Evolutionary conservation across 2,113 vertebrate species (phyloP).

Genomic region (Alexandromys fortis): DNA sequence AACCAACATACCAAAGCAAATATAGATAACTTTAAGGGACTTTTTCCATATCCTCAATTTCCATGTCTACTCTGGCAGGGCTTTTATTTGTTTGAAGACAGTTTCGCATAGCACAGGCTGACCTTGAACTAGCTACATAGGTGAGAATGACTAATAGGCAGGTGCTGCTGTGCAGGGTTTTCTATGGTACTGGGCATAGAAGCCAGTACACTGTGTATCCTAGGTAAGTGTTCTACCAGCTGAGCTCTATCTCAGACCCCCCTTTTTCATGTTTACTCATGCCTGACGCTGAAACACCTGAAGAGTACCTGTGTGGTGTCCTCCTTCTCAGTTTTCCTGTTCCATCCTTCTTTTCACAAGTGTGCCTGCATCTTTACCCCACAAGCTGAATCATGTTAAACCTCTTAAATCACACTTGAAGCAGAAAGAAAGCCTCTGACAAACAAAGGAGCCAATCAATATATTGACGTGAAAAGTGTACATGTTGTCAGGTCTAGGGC

Average conservation of each 20-base stretch:
- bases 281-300: slow-evolving; percentile 1
- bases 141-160: neutral
- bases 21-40: slow-evolving; percentile 15
- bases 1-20: neutral
- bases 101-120: neutral
- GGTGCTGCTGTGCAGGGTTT: neutral
- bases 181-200: neutral
- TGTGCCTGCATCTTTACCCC: neutral
- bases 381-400: neutral
- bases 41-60: neutral
- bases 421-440: neutral
- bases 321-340: neutral
- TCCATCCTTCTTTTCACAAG: neutral
- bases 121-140: neutral
- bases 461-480: neutral
- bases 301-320: neutral
- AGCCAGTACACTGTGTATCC: neutral
- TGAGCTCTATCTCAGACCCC: neutral
- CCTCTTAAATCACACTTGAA: neutral
- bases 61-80: neutral
- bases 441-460: slow-evolving; percentile 37
- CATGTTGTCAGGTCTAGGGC: neutral
- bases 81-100: neutral
- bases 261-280: neutral
- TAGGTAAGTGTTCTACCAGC: neutral